Evolutionary conservation across 1,140 invertebrate species (phyloP).

Genomic region (Manduca sexta): DNA sequence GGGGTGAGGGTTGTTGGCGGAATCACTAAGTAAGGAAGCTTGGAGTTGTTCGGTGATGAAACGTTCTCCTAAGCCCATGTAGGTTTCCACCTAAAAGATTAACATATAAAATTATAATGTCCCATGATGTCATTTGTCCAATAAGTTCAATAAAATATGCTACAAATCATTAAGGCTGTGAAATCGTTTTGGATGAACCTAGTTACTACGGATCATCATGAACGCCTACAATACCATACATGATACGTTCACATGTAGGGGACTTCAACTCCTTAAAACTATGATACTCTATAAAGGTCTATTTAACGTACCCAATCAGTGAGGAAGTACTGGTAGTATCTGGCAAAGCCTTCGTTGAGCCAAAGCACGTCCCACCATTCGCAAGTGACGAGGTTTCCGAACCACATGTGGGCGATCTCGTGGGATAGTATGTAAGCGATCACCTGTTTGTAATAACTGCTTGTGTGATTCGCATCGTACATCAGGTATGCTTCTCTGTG

Average conservation of each 20-base stretch:
- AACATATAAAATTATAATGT: background rate
- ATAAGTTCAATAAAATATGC: no score
- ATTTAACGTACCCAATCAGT: conserved; percentile 50
- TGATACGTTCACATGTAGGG: no score
- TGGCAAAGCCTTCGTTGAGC: conserved; percentile 82
- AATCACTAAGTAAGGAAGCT: conserved; percentile 77
- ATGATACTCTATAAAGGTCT: background rate
- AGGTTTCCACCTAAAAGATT: conserved; percentile 54
- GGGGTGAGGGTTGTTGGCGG: conserved; percentile 76
- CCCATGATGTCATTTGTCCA: no score
- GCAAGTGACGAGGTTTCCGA: conserved; percentile 79
- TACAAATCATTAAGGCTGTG: no score
- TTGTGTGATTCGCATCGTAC: conserved; percentile 66
- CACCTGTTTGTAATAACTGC: conserved; percentile 65
- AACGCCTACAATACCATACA: no score
- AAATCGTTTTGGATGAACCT: no score
- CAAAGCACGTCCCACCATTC: conserved; percentile 81
- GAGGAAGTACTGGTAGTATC: conserved; percentile 79
- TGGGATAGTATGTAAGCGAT: conserved; percentile 76
- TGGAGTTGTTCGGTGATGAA: conserved; percentile 80
- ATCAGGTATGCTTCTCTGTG: conserved; percentile 76
- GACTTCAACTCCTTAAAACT: no score
- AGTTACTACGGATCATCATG: no score
- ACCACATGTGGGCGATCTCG: conserved; percentile 81
- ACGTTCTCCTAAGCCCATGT: conserved; percentile 72